Evolutionary conservation across 2,113 vertebrate genomes (phyloP), one percentile per base, ranked within the genome.

Genomic region (Lepisosteus osseus): DNA sequence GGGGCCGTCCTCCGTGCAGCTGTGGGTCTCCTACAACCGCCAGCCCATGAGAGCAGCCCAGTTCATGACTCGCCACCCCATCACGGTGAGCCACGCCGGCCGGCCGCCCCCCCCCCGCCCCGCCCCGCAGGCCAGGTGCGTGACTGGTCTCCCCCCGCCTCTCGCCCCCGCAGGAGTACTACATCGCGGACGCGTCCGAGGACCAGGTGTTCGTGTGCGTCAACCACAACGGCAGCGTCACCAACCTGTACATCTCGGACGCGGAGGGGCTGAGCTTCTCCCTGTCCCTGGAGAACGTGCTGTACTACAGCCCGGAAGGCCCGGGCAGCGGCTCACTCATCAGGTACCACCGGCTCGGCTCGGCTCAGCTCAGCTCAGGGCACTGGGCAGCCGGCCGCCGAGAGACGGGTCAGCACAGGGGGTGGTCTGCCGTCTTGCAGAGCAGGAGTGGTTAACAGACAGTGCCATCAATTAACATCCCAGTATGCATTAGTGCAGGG

Each of bases 151-250:
- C n/a, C 4, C 6, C 42, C 29, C 13, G 42, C n/a, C 4, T 9
- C 42, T 44, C 13, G 42, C n/a, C 41, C 29, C 71, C 44, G 82
- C 78, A 99, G 97, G 96, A 99, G 62, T 98, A 96, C 82, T 99
- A 98, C 72, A 90, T 99, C 0, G 95, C 95, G 0, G 97, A 99
- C 0, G 96, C 97, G 3, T 98, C 94, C 0, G 97, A 99, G 84
- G 97, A 99, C 75, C 97, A 99, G 77, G 97, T 99, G 83, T 99
- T 99, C 7, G 97, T 97, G 71, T 99, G 97, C 0, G 96, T 99
- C 83, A 97, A 95, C 80, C 95, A 97, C n/a, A 86, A 90, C 54
- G 92, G 95, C 92, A 98, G 96, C 79, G 83, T 91, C 9, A 99
- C 96, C 43, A 94, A 98, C 83, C 87, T 99, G 47, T 98, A 99